phyloP scores from a whole-genome alignment of 2,888 invertebrate species.

The Elysia crispata region DNA sequence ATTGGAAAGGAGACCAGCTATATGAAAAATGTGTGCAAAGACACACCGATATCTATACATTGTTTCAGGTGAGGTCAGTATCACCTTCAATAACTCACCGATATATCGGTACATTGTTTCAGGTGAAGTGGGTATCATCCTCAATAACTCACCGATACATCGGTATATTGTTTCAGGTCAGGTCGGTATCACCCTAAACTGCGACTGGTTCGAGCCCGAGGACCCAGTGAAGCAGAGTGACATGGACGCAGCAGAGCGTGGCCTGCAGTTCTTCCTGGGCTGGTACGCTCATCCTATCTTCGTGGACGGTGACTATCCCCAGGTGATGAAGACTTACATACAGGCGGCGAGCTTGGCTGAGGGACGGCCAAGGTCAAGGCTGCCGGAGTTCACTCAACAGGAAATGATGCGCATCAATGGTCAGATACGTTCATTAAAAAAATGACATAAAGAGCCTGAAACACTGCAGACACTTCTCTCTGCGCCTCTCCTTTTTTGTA shows the following conservation, averaged over 20 bases:
- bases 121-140: too few species aligned
- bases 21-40: too few species aligned
- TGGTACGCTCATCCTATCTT: constrained; percentile 74
- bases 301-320: constrained; percentile 80
- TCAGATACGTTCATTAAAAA: too few species aligned
- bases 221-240: constrained; percentile 63
- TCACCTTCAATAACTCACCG: constrained; percentile 69
- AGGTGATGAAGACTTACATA: constrained; percentile 63
- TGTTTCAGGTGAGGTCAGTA: constrained; percentile 68
- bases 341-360: constrained; percentile 62
- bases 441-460: too few species aligned
- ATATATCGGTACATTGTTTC: too few species aligned
- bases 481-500: too few species aligned
- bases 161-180: too few species aligned
- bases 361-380: constrained; percentile 60
- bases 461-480: too few species aligned
- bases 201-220: constrained; percentile 65
- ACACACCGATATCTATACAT: too few species aligned
- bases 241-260: constrained; percentile 64
- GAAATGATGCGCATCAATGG: constrained; percentile 70
- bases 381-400: constrained; percentile 71
- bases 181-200: constrained; percentile 67
- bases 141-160: too few species aligned
- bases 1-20: too few species aligned
- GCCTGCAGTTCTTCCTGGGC: constrained; percentile 67